These are phyloP conservation scores for Chrysolina oricalcia DNA, from an alignment of 2,888 invertebrate genomes.

Conservation along the genomic window DNA sequence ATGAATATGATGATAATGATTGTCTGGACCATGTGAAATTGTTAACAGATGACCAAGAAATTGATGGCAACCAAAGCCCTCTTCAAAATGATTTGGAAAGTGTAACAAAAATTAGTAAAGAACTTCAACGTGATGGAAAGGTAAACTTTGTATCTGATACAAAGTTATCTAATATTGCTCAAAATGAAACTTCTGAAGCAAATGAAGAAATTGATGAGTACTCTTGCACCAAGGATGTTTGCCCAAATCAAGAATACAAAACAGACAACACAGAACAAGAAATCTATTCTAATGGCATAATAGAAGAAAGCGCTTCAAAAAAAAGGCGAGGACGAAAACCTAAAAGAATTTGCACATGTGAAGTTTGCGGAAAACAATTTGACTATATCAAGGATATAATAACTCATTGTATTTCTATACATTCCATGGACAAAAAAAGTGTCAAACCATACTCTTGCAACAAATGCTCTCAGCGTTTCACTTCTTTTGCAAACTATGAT, in stretches of 20 bases:
- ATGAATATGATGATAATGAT: conserved; percentile 5
- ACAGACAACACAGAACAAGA: not conserved
- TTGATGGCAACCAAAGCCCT: not conserved
- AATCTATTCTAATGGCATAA: not conserved
- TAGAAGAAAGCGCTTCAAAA: not conserved
- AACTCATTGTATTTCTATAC: conserved; percentile 59
- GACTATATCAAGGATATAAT: conserved; percentile 58
- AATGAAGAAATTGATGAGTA: conserved; percentile 17
- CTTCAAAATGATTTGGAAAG: not conserved
- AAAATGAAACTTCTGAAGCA: conserved; percentile 7
- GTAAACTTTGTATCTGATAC: not conserved
- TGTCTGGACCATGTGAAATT: not conserved
- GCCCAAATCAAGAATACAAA: not conserved
- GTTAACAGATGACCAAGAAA: not conserved
- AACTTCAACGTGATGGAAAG: not conserved
- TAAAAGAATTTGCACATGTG: conserved; percentile 53
- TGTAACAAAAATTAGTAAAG: not conserved
- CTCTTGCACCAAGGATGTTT: not conserved
- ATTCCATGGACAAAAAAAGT: conserved; percentile 56
- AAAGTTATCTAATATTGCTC: not conserved
- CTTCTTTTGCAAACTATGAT: conserved; percentile 59
- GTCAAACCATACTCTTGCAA: conserved; percentile 63
- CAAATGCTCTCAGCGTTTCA: conserved; percentile 60
- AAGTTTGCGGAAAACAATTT: conserved; percentile 58
- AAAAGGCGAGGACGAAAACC: conserved; percentile 37